Base-by-base conservation (phyloP, 2,797 vertebrate genomes). In the Rhynchonycteris naso region DNA sequence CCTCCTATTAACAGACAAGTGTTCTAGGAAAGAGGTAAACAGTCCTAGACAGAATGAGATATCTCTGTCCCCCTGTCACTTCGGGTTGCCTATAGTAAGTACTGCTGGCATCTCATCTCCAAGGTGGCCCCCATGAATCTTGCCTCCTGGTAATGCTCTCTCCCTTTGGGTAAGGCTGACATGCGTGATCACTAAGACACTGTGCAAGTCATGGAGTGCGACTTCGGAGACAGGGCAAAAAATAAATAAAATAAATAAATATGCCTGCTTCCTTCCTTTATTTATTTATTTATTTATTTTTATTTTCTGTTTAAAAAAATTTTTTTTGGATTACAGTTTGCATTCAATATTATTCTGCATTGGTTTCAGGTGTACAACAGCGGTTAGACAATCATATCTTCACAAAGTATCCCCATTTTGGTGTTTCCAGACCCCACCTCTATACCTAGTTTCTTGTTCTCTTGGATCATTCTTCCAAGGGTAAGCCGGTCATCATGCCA, bases 111-210 rank as follows among this genome's bases (percentile, higher is more conserved):
- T 5, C 16, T 38, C 59, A 10, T 28, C 33, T 75, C 79, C 38
- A 38, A 30, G 18, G 19, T 33, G 8, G 16, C 24, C 22, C 22
- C 26, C 12, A 0, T 24, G 79, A 56, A 0, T 21, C 54, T 71
- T 30, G 8, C 13, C 24, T 50, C 13, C 12, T 24, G 15, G 1
- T 1, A 68, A 33, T 47, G 30, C 16, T 22, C 2, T 68, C 33
- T 18, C 9, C 1, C 19, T 3, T 28, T 16, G 0, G 16, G n/a
- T 21, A 56, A 12, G 18, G 5, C 5, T 74, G 59, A 38, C 2
- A 13, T 22, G 38, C 18, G 2, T 63, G 50, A 61, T 5, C 33
- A 52, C 3, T 6, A 26, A 35, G 14, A 52, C 50, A 59, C 22
- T 68, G 22, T 54, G 5, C 16, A 50, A 38, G 72, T 24, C 5